phyloP scores from a whole-genome alignment of 2,888 invertebrate genomes.

The Acheta domesticus region DNA sequence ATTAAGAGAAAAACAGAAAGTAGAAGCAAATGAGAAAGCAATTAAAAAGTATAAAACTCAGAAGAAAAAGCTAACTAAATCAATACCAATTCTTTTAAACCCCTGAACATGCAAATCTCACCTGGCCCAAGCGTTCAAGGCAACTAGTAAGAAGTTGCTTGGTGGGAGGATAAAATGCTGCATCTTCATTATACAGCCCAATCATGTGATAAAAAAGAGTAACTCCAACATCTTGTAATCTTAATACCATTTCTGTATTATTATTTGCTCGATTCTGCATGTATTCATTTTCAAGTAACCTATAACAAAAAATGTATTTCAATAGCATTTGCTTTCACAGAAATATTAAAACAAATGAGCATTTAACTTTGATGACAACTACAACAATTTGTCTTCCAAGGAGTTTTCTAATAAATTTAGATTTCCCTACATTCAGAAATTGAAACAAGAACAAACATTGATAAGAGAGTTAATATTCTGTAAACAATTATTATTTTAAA shows the following conservation, averaged over 20 bases:
- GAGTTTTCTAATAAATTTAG: too few relatives aligned
- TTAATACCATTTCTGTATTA: slow-evolving; percentile 38
- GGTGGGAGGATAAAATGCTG: slow-evolving; percentile 65
- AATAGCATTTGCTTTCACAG: neutral
- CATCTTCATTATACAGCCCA: slow-evolving; percentile 62
- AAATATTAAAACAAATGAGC: neutral
- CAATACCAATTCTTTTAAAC: too few relatives aligned
- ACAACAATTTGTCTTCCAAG: too few relatives aligned
- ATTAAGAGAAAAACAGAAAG: too few relatives aligned
- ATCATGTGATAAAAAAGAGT: slow-evolving; percentile 64
- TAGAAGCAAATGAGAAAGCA: too few relatives aligned
- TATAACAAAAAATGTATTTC: slow-evolving; percentile 30
- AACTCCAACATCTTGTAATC: slow-evolving; percentile 53
- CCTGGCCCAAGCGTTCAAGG: slow-evolving; percentile 66
- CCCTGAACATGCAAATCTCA: slow-evolving; percentile 37
- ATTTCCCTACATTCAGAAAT: too few relatives aligned
- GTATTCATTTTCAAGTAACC: slow-evolving; percentile 39
- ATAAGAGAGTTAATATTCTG: too few relatives aligned
- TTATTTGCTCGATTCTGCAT: slow-evolving; percentile 32
- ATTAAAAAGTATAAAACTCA: too few relatives aligned
- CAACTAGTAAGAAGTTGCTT: slow-evolving; percentile 65
- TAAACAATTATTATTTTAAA: too few relatives aligned
- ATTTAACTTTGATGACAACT: neutral
- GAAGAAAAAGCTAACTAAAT: too few relatives aligned
- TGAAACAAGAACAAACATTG: too few relatives aligned